Evolutionary conservation across 2,888 invertebrate genomes (phyloP), one percentile per base, ranked within the genome.

Genomic region (Clostera curtula): DNA sequence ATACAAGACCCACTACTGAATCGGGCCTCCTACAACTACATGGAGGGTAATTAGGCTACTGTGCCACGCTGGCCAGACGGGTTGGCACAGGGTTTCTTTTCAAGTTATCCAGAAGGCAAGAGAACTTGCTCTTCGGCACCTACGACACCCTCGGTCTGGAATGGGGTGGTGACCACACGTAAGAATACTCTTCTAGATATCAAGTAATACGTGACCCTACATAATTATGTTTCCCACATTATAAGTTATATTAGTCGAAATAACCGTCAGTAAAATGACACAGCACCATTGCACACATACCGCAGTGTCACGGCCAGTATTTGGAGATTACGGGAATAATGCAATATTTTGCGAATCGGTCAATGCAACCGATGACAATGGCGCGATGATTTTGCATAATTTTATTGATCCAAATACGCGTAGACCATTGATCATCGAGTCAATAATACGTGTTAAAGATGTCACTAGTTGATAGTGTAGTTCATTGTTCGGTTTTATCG

Each of bases 391-490:
- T 73, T 69, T 76, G 82, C 83, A 83, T 82, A 76, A 72, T 79
- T 77, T 77, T 73, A 80, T 79, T 76, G 77, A 75, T 75, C 75
- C 49, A 74, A 79, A 82, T 80, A 76, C 40, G 68, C 74, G 62
- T 74, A 47, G 62, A 80, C 74, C 83, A 80, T 82, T 77, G 68
- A 79, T 82, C 83, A 80, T 73, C 49, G 58, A 64, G 56, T 69
- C 71, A 71, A 80, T 77, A 75, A 70, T 70, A 58, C 58, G 63
- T 61, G 63, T 71, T 65, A 68, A 58, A 57, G 55, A 59, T 75
- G 73, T 65, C 72, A 71, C 45, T 60, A 40, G 48, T 36, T 8
- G 2, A 5, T 62, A 71, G 72, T 52, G 68, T 32, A 45, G 64
- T 35, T 6, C 3, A 1, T 3, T 10, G 4, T 1, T 21, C 15